Evolutionary conservation across 2,888 invertebrate genomes (phyloP).

Genomic region (Pollenia angustigena): DNA sequence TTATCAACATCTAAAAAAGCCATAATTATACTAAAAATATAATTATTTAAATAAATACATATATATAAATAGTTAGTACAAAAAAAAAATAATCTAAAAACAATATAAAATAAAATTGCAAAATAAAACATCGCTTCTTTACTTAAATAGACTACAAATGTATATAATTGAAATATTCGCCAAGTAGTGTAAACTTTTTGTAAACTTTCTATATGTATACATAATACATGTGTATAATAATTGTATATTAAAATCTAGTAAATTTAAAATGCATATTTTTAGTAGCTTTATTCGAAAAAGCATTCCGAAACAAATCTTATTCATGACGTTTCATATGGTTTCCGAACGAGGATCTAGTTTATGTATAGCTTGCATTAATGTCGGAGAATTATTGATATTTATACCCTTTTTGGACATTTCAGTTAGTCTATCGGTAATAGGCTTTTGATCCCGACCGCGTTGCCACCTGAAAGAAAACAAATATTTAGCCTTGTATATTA

Average conservation of each 20-base stretch:
- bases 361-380: slow-evolving; percentile 88
- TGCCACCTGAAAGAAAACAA: slow-evolving; percentile 85
- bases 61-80: not conserved
- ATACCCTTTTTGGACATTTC: slow-evolving; percentile 88
- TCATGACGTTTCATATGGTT: slow-evolving; percentile 77
- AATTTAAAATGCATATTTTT: slow-evolving; percentile 32
- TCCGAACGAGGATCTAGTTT: slow-evolving; percentile 85
- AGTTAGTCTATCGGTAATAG: slow-evolving; percentile 86
- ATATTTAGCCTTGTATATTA: slow-evolving; percentile 5
- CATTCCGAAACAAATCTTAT: not conserved
- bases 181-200: slow-evolving; percentile 18
- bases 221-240: not conserved
- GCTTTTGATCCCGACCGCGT: slow-evolving; percentile 87
- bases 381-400: slow-evolving; percentile 86
- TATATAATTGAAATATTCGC: slow-evolving; percentile 18
- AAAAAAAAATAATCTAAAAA: slow-evolving; percentile 26
- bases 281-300: slow-evolving; percentile 8
- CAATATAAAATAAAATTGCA: slow-evolving; percentile 24
- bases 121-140: slow-evolving; percentile 17
- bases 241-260: slow-evolving; percentile 46
- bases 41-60: too few species aligned
- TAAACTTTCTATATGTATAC: slow-evolving; percentile 3
- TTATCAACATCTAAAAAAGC: not conserved
- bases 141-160: slow-evolving; percentile 28
- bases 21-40: not conserved